Evolutionary conservation across 2,113 vertebrate genomes (phyloP).

Genomic region (Rhipidura dahli): DNA sequence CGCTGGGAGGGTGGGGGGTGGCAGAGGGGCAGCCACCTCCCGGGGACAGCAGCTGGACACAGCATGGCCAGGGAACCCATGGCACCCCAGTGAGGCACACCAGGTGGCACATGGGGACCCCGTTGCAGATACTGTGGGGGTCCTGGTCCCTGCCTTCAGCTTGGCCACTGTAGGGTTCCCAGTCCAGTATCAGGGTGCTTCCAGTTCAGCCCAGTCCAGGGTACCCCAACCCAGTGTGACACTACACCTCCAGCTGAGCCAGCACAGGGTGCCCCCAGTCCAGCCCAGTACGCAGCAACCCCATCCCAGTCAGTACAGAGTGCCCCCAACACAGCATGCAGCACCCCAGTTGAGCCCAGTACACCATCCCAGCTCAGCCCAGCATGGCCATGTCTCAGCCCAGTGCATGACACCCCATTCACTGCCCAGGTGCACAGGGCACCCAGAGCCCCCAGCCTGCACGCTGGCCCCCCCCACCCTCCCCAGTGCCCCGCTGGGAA

Average conservation of each 20-base stretch:
- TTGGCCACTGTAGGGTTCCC: rapidly evolving
- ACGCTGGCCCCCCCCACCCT: rapidly evolving
- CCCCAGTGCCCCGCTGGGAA: not conserved
- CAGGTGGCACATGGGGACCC: not conserved
- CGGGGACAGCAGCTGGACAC: not conserved
- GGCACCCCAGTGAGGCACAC: not conserved
- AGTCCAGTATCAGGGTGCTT: not conserved
- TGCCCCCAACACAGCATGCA: not conserved
- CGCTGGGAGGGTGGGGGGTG: not conserved
- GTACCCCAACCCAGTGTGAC: not conserved
- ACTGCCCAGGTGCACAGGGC: not conserved
- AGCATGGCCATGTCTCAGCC: not conserved
- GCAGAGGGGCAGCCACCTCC: not conserved
- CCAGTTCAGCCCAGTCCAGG: not conserved
- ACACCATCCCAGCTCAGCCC: not conserved
- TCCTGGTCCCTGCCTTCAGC: not conserved
- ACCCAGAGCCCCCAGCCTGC: not conserved
- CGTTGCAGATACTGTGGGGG: rapidly evolving
- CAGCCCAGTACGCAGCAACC: not conserved
- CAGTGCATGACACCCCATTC: not conserved
- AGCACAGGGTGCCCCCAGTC: not conserved
- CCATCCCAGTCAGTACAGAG: not conserved
- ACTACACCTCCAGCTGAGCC: not conserved
- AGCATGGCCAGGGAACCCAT: rapidly evolving
- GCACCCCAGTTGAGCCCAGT: not conserved